Evolutionary conservation across 2,113 vertebrate genomes (phyloP).

Genomic region (Notothenia rossii): DNA sequence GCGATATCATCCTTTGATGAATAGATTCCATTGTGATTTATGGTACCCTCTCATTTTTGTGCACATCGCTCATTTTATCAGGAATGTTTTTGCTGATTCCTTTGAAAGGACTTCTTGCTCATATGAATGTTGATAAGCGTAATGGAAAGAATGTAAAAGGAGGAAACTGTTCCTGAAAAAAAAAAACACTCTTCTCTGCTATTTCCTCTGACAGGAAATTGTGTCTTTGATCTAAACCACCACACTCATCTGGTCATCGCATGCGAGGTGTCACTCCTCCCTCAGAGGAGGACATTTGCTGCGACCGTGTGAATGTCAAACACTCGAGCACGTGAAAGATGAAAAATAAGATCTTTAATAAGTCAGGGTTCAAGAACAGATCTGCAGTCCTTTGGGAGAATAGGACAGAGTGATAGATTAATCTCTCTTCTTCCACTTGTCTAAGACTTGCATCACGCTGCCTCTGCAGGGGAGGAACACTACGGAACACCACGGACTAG

Average conservation of each 20-base stretch:
- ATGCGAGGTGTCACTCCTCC: constrained; percentile 56
- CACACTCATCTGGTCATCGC: constrained; percentile 62
- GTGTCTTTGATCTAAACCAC: constrained; percentile 75
- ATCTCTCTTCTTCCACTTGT: constrained; percentile 38
- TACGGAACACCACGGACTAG: constrained; percentile 63
- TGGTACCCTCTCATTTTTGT: constrained; percentile 6
- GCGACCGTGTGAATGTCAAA: neutral
- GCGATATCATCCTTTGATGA: constrained; percentile 34
- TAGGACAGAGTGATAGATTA: constrained; percentile 46
- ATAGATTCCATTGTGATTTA: constrained; percentile 52
- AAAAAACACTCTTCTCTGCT: constrained; percentile 27
- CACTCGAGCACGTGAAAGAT: constrained; percentile 7
- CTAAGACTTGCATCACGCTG: constrained; percentile 5
- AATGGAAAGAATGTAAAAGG: constrained; percentile 66
- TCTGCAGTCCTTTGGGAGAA: constrained; percentile 27
- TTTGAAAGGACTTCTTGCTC: neutral
- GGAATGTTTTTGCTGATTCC: constrained; percentile 40
- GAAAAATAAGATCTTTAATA: constrained; percentile 27
- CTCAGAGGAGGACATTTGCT: constrained; percentile 33
- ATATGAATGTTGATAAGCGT: constrained; percentile 42
- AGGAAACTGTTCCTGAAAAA: constrained; percentile 43
- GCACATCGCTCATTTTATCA: constrained; percentile 3
- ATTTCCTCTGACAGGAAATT: constrained; percentile 78
- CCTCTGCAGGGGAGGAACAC: constrained; percentile 39
- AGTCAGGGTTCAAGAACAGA: constrained; percentile 3